Evolutionary conservation across 2,113 vertebrate genomes (phyloP), one percentile per base, ranked within the genome.

Genomic region (Melanotaenia duboulayi): DNA sequence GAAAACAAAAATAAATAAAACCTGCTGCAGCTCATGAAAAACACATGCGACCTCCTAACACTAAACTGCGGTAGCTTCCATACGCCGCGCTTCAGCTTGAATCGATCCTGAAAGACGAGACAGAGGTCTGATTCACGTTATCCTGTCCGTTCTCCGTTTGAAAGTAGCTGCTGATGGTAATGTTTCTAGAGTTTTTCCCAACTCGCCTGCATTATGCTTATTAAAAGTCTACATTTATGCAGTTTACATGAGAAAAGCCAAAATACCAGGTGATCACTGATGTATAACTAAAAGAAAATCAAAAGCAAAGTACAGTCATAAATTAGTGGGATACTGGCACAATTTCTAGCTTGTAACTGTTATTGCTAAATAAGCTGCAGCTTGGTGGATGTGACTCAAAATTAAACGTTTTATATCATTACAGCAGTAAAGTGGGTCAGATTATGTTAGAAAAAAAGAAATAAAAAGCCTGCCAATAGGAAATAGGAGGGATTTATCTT

Each of bases 1-100:
- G 62, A 92, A 91, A 92, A 87, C 75, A 83, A 87, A 85, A 65
- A 93, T 92, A 93, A 93, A 94, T 94, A 93, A 55, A 84, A 90
- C 82, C 80, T 87, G 87, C 79, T 72, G 83, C 82, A 72, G 70
- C 68, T 73, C 62, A 28, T 59, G 59, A 74, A 74, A 78, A 52
- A 56, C 39, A 37, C 52, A 10, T 40, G 71, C 13, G 42, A 44
- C 62, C 46, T 75, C 51, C 13, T 59, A 55, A 82, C 77, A 72
- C 65, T 76, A 65, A 77, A 59, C 64, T 80, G 60, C 49, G 17
- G 44, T 32, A 37, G n/a, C 62, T 81, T 25, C 20, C 2, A 12
- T 39, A 54, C 39, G 28, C 60, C 71, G 35, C 13, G 20, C 24
- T 3, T 24, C 8, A 39, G 22, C 65, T 20, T 19, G 24, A 49